Base-by-base conservation (phyloP, 37 sponge, comb jelly and placozoan genomes). In the Dysidea cf. avara region DNA sequence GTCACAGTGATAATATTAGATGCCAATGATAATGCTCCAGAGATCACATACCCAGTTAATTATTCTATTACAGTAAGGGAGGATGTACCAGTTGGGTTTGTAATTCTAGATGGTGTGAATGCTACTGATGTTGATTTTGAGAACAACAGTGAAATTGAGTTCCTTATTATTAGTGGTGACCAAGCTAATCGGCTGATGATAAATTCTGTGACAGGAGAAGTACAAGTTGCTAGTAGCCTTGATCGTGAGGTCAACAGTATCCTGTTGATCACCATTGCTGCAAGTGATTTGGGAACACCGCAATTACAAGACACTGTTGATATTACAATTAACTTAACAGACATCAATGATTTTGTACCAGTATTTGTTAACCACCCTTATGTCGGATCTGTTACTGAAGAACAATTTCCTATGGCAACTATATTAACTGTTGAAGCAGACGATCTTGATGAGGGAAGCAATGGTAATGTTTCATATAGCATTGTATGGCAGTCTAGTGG, bases 11-110 rank as follows among this genome's bases (percentile, higher is more conserved):
- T 21, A 9, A 54, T 93, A 2, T 17, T 74, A 3, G 90, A 89
- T 40, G 38, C 69, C 3, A 93, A 93, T 49, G 90, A 89, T 72
- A 85, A 89, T 53, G 43, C 75, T 25, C 94, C 94, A 22, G 56
- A 71, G 14, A 88, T 88, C 29, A 24, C 52, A 34, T 50, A 31
- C 71, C 83, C 89, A 16, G 29, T 46, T 18, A 59, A 66, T 37
- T 54, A 74, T 13, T 35, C 71, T 0, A 17, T 78, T 6, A 74
- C 80, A 21, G 24, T 88, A 6, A 37, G 76, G 7, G 89, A 88
- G 53, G 83, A 83, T 66, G 83, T 80, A 20, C 70, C 56, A 0
- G 38, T 67, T 54, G 89, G 84, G 3, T 66, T 35, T 35, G 46
- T 79, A 40, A 67, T 88, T 30, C 24, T 88, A 13, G 79, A 73